Evolutionary conservation across 1,140 invertebrate species (phyloP), one percentile per base, ranked within the genome.

Genomic region (Triops longicaudatus): DNA sequence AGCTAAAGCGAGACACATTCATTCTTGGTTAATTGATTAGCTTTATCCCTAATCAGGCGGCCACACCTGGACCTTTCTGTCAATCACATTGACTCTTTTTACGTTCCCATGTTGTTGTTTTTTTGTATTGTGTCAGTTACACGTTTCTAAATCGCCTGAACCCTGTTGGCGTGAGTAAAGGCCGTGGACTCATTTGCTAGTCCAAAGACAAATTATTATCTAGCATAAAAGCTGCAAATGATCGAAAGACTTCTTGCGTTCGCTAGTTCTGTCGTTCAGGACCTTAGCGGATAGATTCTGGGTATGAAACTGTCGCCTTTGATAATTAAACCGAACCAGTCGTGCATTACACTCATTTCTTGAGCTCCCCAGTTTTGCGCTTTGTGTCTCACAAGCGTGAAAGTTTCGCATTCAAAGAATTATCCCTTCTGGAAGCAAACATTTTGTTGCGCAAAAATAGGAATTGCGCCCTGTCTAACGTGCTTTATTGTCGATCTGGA

Each of bases 31-130:
- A 63, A 63, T 63, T 63, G 50, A 63, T 63, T 63, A 63, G 50
- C 50, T 63, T 63, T 63, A 63, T 63, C 50, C 10, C 50, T 63
- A 63, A 63, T 63, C 50, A 22, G 50, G 44, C 17, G 50, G 50
- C 50, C 50, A 63, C 50, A 63, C 50, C 50, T 63, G 50, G 50
- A 63, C 10, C 50, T 63, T 63, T 63, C 50, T 63, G 50, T 63
- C 50, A 63, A 63, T 63, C 50, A 63, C 50, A 63, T 63, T 63
- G 5, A 22, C 5, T 63, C 44, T 63, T 63, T 63, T 22, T 63
- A 17, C 7, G n/a, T 63, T 63, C 50, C 50, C 50, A 9, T 63
- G 50, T 6, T 63, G 10, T 22, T 63, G 10, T 63, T 63, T n/a
- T 0, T 63, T 12, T 63, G 5, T 9, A 63, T 14, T 63, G 50